Evolutionary conservation across 2,797 vertebrate species (phyloP), one percentile per base, ranked within the genome.

Genomic region (Mycteria americana): DNA sequence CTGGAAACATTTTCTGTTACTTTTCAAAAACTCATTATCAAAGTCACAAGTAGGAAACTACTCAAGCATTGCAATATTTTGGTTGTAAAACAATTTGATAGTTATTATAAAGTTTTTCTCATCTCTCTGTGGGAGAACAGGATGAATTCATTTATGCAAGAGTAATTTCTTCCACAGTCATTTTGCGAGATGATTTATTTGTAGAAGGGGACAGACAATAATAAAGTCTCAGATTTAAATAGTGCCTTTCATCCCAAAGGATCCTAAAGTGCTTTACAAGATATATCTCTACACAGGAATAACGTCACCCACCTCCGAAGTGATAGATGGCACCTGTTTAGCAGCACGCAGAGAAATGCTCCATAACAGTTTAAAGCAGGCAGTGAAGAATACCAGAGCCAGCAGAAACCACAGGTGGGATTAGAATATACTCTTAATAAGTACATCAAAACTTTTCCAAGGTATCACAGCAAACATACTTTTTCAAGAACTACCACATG

Each of bases 1-100:
- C 93, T 96, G 56, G 75, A 93, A 95, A 76, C 82, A 88, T 91
- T 96, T 96, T 95, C 91, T 30, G 79, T 97, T 96, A 93, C 94
- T 97, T 97, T 97, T 94, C 95, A 95, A 96, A 97, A 97, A 96
- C 85, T 97, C 95, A 97, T 97, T 97, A 97, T 93, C 95, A 92
- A 88, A 93, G 95, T 85, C 95, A 72, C 83, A 91, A 95, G 87
- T 48, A 92, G 82, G 91, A 86, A 96, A 57, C 91, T 87, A 92
- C 78, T 94, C 94, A 85, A 92, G 83, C 78, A 50, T 65, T 65
- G 94, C 78, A 87, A 92, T 92, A 95, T 96, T 97, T 96, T 94
- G 91, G 94, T 95, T 94, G 94, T 96, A 97, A 97, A 93, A 92
- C 96, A 97, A 97, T 96, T 95, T 95, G 84, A 93, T 95, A 79